Base-by-base conservation (phyloP, 2,888 invertebrate genomes). In the Ophion ellenae region DNA sequence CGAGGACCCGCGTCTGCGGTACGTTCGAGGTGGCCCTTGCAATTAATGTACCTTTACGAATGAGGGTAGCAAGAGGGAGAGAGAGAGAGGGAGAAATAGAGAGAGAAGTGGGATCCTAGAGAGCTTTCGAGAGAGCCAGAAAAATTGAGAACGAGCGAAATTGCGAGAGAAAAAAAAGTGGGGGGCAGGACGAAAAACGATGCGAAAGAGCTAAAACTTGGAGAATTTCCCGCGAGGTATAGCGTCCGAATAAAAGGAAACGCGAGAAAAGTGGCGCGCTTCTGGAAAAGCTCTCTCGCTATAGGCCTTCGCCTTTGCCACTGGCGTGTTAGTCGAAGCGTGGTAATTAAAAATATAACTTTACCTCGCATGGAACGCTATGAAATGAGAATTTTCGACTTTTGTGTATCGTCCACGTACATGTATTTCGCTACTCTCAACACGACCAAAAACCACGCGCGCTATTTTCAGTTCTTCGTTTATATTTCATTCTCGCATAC, bases 261-360 rank as follows among this genome's bases (percentile, higher is more conserved):
- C 28, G 69, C 17, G 57, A 57, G 75, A 79, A 74, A 79, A 78
- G 82, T 83, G 82, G 47, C 75, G 57, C 73, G 53, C 57, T 81
- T 14, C 75, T 78, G 47, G n/a, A 64, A 64, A 66, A 66, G 66
- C 53, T 75, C 64, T 28, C 20, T 10, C 66, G 10, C 32, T 28
- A 3, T 53, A 36, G 64, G 63, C 28, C 70, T 20, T 57, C 24
- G 17, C 47, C 79, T 80, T 79, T 79, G 32, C 66, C 45, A 57
- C 76, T 47, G 73, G 59, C 20, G 40, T 7, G 63, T 36, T 84
- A 64, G 61, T 20, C 79, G 77, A 75, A 77, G 63, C 84, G 80
- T 84, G 83, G 83, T 85, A 89, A 88, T 85, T 86, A 87, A 88
- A 83, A 87, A 66, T 81, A 76, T 82, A 86, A 87, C 84, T 86